phyloP scores from a whole-genome alignment of 2,113 vertebrate genomes.

The Leptobrachium ailaonicum region DNA sequence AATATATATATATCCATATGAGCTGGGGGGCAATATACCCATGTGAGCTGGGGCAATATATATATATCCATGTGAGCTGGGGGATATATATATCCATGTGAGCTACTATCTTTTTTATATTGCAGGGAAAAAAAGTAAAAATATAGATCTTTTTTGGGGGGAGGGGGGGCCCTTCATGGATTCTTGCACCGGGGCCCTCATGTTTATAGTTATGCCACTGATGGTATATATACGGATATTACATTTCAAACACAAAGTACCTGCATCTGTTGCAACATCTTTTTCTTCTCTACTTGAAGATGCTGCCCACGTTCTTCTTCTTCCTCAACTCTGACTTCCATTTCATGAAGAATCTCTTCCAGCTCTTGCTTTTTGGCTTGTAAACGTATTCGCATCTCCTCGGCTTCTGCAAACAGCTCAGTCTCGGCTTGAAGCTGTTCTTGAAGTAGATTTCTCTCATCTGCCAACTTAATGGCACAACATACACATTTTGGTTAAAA shows the following conservation, averaged over 20 bases:
- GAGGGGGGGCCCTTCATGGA: too few species aligned
- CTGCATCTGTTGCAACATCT: constrained; percentile 89
- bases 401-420: constrained; percentile 83
- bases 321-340: constrained; percentile 91
- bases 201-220: too few species aligned
- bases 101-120: too few species aligned
- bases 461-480: constrained; percentile 67
- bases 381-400: constrained; percentile 87
- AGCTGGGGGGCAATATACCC: too few species aligned
- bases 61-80: too few species aligned
- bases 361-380: constrained; percentile 91
- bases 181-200: too few species aligned
- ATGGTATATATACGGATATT: too few species aligned
- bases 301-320: constrained; percentile 82
- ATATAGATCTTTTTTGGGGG: too few species aligned
- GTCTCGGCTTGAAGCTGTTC: constrained; percentile 86
- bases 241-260: constrained; percentile 56
- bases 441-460: constrained; percentile 84
- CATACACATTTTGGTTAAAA: neutral
- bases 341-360: constrained; percentile 92
- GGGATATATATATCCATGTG: too few species aligned
- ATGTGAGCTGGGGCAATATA: too few species aligned
- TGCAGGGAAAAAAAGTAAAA: too few species aligned
- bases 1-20: too few species aligned
- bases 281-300: constrained; percentile 85